Evolutionary conservation across 2,888 invertebrate genomes (phyloP), one percentile per base, ranked within the genome.

Genomic region (Chrysotoxum bicinctum): DNA sequence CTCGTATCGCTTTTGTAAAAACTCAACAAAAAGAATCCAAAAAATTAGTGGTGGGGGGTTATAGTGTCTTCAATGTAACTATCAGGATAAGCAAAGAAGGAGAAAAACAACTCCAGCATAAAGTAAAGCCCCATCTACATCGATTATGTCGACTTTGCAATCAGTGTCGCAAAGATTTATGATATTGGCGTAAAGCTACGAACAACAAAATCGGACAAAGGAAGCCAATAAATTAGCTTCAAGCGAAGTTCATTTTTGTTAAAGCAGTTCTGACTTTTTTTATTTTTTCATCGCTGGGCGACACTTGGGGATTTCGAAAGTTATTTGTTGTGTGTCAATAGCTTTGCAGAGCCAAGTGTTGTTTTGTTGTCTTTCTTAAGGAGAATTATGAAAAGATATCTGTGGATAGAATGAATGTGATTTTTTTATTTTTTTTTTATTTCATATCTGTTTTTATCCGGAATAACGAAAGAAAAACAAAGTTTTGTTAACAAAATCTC

Each of bases 91-190:
- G 21, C 16, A 70, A 62, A 62, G 26, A 32, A 45, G 10, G 10
- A 9, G 40, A 50, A 32, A 26, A 40, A 60, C 16, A 37, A 37
- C 35, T 21, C n/a, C 21, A 48, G 37, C n/a, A 50, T 54, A 60
- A 70, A 12, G n/a, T 9, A 43, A 43, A 30, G 8, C 19, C 19
- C 43, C 80, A 70, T 60, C 73, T 68, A 52, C 58, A 72, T 80
- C 80, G 70, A 72, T 54, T 76, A 64, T 54, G 54, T 45, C 60
- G 72, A 85, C 72, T 80, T 80, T 68, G 84, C 76, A 80, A 85
- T 85, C 84, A 85, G 80, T 80, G 84, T 80, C 76, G 76, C 54
- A 26, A 73, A 80, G 84, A 85, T 85, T 85, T 85, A 85, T 85
- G 80, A 80, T 80, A 80, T 77, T 82, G 66, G 50, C 66, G 60